These are phyloP conservation scores for Hemaris fuciformis DNA, from an alignment of 2,888 invertebrate genomes.

Conservation along the genomic window DNA sequence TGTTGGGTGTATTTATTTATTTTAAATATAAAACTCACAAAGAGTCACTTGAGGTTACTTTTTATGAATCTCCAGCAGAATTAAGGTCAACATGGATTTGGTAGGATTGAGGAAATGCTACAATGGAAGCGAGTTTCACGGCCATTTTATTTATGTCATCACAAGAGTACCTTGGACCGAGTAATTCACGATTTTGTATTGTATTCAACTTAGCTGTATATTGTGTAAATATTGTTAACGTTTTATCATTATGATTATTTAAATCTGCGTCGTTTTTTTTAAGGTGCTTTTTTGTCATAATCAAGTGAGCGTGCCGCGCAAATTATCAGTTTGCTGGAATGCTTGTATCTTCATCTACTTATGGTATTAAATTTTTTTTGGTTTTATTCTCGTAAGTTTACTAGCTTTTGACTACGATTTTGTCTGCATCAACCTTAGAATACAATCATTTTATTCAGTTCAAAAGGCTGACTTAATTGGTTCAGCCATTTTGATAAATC, in stretches of 20 bases:
- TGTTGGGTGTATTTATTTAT: too few relatives aligned
- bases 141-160: conserved; percentile 4
- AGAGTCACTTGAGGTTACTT: not conserved
- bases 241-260: not conserved
- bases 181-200: not conserved
- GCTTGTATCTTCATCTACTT: too few relatives aligned
- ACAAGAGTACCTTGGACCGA: not conserved
- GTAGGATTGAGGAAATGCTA: conserved; percentile 3
- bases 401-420: too few relatives aligned
- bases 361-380: too few relatives aligned
- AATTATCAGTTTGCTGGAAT: too few relatives aligned
- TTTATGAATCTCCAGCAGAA: not conserved
- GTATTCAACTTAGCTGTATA: not conserved
- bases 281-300: too few relatives aligned
- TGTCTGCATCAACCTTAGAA: too few relatives aligned
- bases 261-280: not conserved
- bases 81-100: not conserved
- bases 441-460: too few relatives aligned
- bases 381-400: too few relatives aligned
- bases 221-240: not conserved
- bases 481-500: too few relatives aligned
- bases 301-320: too few relatives aligned
- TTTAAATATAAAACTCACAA: not conserved
- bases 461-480: too few relatives aligned
- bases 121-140: conserved; percentile 4